These are phyloP conservation scores for Aplodontia rufa DNA, from an alignment of 2,113 vertebrate genomes.

Conservation along the genomic window DNA sequence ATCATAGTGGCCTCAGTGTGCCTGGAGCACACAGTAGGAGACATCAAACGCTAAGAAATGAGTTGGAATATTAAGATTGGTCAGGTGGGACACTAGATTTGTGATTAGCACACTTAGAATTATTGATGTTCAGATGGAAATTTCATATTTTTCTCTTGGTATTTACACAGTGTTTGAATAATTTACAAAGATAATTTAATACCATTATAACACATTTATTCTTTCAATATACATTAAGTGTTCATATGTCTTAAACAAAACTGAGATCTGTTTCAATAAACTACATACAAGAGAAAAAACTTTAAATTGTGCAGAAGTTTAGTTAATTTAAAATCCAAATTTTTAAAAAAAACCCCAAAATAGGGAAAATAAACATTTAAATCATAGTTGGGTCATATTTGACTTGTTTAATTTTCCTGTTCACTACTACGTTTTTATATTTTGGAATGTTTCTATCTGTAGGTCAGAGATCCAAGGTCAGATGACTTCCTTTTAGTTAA, in stretches of 20 bases:
- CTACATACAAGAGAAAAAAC: not conserved
- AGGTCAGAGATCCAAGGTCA: not conserved
- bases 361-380: not conserved
- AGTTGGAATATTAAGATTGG: not conserved
- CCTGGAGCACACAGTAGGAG: not conserved
- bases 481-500: not conserved
- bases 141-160: not conserved
- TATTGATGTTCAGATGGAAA: not conserved
- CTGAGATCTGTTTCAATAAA: not conserved
- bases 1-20: fast-evolving
- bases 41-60: not conserved
- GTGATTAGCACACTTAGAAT: not conserved
- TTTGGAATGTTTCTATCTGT: not conserved
- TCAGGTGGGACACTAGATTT: not conserved
- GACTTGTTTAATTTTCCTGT: not conserved
- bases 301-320: not conserved
- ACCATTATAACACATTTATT: not conserved
- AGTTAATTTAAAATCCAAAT: not conserved
- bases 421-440: not conserved
- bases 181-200: not conserved
- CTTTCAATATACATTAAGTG: not conserved
- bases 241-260: not conserved
- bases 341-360: not conserved
- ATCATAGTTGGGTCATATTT: not conserved
- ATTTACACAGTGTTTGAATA: not conserved